Percentiles rank a stretch among this genome's conserved stretches.
phyloP scores from a whole-genome alignment of 2,797 vertebrate genomes.

The Setipinna tenuifilis region DNA sequence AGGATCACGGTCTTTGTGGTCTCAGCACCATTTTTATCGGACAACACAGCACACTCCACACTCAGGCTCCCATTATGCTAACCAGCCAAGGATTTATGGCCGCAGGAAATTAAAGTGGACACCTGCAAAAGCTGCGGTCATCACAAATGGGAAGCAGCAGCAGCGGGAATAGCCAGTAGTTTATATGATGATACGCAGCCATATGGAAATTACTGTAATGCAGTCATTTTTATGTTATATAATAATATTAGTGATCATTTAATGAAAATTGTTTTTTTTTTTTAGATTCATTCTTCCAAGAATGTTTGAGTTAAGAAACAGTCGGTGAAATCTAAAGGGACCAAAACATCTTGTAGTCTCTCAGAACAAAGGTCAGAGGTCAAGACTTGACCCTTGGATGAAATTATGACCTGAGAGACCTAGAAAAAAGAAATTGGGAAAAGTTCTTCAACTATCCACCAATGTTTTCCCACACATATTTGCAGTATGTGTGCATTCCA shows the following conservation, averaged over 20 bases:
- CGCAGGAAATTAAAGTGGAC: constrained; percentile 14
- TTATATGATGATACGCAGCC: background rate
- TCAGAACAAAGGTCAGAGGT: too few species aligned
- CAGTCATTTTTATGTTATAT: background rate
- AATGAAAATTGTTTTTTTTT: too few species aligned
- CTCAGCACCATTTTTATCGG: constrained; percentile 22
- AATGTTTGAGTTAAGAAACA: background rate
- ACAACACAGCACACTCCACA: constrained; percentile 22
- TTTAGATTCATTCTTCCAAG: background rate
- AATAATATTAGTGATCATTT: too few species aligned
- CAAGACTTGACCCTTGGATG: background rate
- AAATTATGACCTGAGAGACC: background rate
- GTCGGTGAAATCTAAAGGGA: background rate
- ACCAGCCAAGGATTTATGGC: background rate
- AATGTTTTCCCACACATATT: background rate
- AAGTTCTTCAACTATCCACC: background rate
- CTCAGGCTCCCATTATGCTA: constrained; percentile 11
- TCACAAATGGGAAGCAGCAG: constrained; percentile 11
- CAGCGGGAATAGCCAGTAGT: background rate
- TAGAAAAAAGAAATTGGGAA: background rate
- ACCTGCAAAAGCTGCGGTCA: background rate
- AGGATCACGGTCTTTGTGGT: constrained; percentile 13
- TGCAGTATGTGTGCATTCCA: background rate
- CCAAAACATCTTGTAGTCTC: too few species aligned
- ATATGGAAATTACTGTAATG: background rate